Conservation (phyloP, 2,113 vertebrate genomes). For the Turdus rufiventris region DNA sequence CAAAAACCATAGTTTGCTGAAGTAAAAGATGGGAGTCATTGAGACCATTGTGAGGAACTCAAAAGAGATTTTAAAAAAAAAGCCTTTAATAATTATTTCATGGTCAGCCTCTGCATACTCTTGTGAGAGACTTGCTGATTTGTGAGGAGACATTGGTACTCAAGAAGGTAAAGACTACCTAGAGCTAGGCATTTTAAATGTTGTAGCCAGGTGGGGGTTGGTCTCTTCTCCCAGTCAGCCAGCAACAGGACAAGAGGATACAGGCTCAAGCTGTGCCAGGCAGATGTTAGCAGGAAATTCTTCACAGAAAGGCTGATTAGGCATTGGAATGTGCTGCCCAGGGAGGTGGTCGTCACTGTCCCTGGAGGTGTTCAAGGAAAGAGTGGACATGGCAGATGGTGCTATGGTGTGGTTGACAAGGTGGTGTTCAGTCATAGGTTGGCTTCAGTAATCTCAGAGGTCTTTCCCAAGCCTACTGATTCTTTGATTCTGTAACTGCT, state of each 20-base stretch:
- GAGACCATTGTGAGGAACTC: constrained; percentile 25
- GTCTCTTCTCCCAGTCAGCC: background rate
- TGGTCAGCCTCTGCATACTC: background rate
- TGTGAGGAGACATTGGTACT: constrained; percentile 40
- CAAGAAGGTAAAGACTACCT: background rate
- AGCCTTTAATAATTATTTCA: background rate
- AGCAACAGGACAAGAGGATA: background rate
- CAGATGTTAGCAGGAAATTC: background rate
- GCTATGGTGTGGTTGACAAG: background rate
- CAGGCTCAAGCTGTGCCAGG: background rate
- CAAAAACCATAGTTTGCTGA: background rate
- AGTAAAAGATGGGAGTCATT: background rate
- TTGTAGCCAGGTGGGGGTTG: background rate
- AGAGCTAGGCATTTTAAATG: background rate
- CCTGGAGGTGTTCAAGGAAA: background rate
- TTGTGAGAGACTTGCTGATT: background rate
- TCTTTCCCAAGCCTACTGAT: background rate
- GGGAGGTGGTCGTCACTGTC: background rate
- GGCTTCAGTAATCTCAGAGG: background rate
- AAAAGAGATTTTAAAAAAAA: background rate
- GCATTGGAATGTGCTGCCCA: background rate
- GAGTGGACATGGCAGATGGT: background rate
- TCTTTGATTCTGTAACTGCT: background rate
- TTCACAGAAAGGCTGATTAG: background rate
- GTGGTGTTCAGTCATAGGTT: background rate